Evolutionary conservation across 2,113 vertebrate species (phyloP).

Genomic region (Pluvialis apricaria): DNA sequence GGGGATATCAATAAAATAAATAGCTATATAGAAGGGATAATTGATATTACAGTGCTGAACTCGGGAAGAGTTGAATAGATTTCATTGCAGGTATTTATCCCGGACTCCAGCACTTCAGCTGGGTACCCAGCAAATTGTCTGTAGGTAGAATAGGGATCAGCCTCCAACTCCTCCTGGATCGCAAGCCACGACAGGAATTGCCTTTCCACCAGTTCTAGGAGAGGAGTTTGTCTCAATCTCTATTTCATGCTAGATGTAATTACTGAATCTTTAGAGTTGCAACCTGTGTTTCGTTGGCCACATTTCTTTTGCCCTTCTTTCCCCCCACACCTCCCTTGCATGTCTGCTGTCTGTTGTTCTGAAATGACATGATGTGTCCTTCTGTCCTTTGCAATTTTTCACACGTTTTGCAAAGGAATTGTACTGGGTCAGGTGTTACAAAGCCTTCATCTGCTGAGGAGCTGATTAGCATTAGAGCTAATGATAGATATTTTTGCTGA

Average conservation of each 20-base stretch:
- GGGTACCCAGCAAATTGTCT: not conserved
- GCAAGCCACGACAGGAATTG: not conserved
- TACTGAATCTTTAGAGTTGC: not conserved
- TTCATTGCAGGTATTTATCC: not conserved
- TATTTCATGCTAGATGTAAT: not conserved
- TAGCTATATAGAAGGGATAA: not conserved
- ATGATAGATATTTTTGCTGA: not conserved
- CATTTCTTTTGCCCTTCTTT: not conserved
- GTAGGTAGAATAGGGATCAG: not conserved
- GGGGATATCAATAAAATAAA: not conserved
- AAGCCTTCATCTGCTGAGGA: not conserved
- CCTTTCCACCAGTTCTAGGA: not conserved
- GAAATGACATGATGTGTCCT: not conserved
- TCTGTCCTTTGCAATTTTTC: not conserved
- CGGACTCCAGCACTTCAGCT: not conserved
- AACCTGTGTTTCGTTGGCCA: not conserved
- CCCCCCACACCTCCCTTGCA: rapidly evolving
- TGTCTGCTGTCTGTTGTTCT: not conserved
- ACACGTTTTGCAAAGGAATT: not conserved
- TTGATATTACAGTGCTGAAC: not conserved
- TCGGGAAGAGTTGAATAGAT: not conserved
- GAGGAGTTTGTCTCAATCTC: not conserved
- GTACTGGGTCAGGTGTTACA: not conserved
- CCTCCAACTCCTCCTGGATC: not conserved
- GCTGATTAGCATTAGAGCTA: not conserved